Base-by-base conservation (phyloP, 2,797 vertebrate species). In the Nyctibius grandis region DNA sequence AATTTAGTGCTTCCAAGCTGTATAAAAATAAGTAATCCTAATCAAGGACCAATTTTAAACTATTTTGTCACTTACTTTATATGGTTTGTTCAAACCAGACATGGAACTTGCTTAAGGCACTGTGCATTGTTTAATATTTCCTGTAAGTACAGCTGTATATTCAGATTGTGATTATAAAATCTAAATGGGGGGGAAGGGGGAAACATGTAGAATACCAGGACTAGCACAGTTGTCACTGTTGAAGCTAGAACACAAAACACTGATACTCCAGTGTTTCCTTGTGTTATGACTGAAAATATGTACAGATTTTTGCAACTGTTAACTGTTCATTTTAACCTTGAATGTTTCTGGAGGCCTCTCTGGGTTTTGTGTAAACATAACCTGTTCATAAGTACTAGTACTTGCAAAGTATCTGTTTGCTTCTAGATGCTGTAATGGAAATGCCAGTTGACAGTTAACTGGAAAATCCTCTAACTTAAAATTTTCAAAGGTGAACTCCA, bases 11-110 rank as follows among this genome's bases (percentile, higher is more conserved):
- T 97, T 97, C 97, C 94, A 85, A 95, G 88, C 93, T 94, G 92
- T 95, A 89, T 92, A 91, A 95, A 94, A 89, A 48, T 9, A 75
- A 68, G 70, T 84, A 77, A 96, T 93, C 92, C 93, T 94, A 91
- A 96, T 95, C 94, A 97, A 96, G 97, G 98, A 98, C 98, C 98
- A 98, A 97, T 95, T 95, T 96, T 93, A 77, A 97, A 86, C 72
- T 88, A 74, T 82, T 96, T 96, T 97, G 93, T 95, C 96, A 96
- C 93, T 95, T 89, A 91, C 73, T 97, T 97, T 94, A 50, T 92
- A 94, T 96, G 93, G 94, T 97, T 91, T 89, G 75, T 96, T 97
- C 70, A 86, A 97, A 95, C 79, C 92, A 95, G 92, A 88, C 81
- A 74, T 85, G 95, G 92, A 95, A 91, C 89, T 88, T 25, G 87